Base-by-base conservation (phyloP, 1,140 invertebrate genomes). In the Hycleus phaleratus region DNA sequence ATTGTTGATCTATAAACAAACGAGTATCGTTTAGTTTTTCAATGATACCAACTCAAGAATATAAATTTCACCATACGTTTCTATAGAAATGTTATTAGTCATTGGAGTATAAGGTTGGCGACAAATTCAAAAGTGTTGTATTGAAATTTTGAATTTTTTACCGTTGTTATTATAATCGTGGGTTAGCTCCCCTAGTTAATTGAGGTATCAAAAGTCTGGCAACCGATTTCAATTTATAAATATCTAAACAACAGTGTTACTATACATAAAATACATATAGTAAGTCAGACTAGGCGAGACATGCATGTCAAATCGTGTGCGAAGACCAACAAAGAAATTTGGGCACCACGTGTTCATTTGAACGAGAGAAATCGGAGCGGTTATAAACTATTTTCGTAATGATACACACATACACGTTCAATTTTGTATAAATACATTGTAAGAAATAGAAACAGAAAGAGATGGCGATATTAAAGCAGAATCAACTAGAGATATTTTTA, bases 361-460 rank as follows among this genome's bases (percentile, higher is more conserved):
- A 32, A 38, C 45, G 48, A 43, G 49, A 45, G 56, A 57, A 50
- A 57, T 50, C 45, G 49, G 47, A 57, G 56, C 48, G 42, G 56
- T 57, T 57, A 57, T 57, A 57, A 57, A 57, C 56, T 57, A 57
- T 57, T 57, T 57, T 53, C 46, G 46, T 53, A 53, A 53, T 53
- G 51, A 53, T 53, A 53, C 51, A 46, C 42, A 46, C 42, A 46
- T 2, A 32, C 32, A 32, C 18, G 18, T 18, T 18, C 18, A 18
- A 18, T 18, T 18, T 18, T 32, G 7, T 7, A 32, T 7, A 32
- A 32, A 32, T 32, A 32, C 32, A 32, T 32, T 32, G 32, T 32
- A 32, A 5, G 32, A 32, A 32, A 32, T 32, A 48, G 26, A 48
- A 48, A 32, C 26, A n/a, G 32, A 32, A 48, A 10, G 8, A 46